Conservation (phyloP, 2,113 vertebrate species). For the Periophthalmus modestus region DNA sequence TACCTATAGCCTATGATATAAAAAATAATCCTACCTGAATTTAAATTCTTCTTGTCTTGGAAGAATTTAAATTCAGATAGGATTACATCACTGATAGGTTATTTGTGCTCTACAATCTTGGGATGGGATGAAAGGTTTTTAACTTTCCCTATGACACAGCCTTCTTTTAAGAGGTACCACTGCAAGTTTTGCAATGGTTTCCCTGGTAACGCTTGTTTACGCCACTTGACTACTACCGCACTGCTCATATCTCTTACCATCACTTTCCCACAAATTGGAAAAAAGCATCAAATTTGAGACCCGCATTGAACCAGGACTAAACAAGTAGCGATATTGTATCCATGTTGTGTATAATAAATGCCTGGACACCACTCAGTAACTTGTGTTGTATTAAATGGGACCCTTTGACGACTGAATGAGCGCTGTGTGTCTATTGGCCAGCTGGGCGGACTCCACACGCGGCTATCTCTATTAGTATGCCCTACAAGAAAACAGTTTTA, state of each 20-base stretch:
- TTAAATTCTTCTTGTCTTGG: too few species aligned
- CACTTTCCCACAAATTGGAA: background rate
- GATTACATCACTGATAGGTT: background rate
- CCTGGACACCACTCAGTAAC: conserved; percentile 43
- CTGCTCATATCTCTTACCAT: background rate
- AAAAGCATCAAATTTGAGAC: background rate
- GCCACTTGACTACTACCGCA: background rate
- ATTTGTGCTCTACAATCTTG: background rate
- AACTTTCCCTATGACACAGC: background rate
- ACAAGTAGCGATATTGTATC: conserved; percentile 15
- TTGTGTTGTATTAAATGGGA: conserved; percentile 53
- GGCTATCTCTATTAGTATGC: conserved; percentile 72
- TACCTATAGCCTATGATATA: too few species aligned
- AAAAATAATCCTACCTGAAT: too few species aligned
- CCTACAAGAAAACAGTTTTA: conserved; percentile 59
- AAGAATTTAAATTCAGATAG: background rate
- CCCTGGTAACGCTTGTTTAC: background rate
- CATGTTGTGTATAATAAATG: conserved; percentile 37
- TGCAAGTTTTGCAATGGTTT: background rate
- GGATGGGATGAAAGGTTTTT: background rate
- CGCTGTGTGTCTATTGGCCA: conserved; percentile 67
- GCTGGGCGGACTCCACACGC: conserved; percentile 60
- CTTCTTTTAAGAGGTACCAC: background rate
- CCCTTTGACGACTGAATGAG: conserved; percentile 60
- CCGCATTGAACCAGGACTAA: conserved; percentile 2